phyloP scores from a whole-genome alignment of 2,113 vertebrate species.

The Xiphophorus hellerii region DNA sequence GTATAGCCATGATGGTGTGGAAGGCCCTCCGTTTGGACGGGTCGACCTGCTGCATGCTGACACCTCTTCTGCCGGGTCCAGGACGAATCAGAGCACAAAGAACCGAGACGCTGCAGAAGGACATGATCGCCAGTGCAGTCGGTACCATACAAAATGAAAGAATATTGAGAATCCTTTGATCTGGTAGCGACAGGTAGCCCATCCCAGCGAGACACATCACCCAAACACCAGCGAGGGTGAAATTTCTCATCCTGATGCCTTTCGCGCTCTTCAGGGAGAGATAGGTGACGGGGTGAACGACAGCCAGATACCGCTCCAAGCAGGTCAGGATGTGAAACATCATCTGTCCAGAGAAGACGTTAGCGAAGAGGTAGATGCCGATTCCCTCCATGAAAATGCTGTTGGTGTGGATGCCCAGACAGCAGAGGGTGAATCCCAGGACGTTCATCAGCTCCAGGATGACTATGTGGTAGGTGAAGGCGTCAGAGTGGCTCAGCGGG shows the following conservation, averaged over 20 bases:
- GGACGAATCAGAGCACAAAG: slow-evolving; percentile 3
- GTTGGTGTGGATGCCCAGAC: neutral
- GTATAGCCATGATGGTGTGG: neutral
- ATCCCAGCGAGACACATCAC: neutral
- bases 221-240: neutral
- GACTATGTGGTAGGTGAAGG: neutral
- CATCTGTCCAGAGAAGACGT: neutral
- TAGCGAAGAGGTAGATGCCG: neutral
- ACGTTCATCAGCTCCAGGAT: slow-evolving; percentile 1
- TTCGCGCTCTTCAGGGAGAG: neutral
- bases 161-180: neutral
- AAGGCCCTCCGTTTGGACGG: slow-evolving; percentile 4
- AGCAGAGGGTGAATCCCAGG: neutral
- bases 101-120: neutral
- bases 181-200: neutral
- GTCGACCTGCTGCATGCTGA: neutral
- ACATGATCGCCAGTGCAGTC: neutral
- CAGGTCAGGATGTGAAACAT: neutral
- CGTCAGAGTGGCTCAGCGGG: neutral
- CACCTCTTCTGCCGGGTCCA: neutral
- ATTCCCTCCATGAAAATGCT: neutral
- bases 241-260: slow-evolving; percentile 5
- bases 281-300: slow-evolving; percentile 4
- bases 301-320: slow-evolving; percentile 9
- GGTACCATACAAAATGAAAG: neutral